Evolutionary conservation across 2,113 vertebrate species (phyloP).

Genomic region (Oncorhynchus keta): DNA sequence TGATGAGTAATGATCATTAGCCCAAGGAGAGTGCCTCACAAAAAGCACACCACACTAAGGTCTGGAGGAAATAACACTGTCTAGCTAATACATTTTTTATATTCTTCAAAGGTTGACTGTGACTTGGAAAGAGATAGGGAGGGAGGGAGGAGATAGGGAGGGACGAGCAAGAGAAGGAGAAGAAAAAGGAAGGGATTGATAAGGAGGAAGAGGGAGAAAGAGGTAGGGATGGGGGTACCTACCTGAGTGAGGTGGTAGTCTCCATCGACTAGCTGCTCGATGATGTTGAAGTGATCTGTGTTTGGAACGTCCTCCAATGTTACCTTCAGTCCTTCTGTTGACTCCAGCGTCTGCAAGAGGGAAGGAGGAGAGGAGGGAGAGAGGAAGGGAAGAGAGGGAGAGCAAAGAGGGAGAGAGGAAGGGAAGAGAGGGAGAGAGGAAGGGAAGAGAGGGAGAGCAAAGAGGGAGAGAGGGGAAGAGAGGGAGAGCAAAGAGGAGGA

Average conservation of each 20-base stretch:
- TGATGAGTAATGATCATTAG: not conserved
- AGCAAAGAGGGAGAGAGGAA: not conserved
- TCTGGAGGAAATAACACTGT: too few species aligned
- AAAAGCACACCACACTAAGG: too few species aligned
- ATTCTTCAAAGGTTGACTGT: too few species aligned
- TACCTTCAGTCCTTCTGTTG: slow-evolving; percentile 65
- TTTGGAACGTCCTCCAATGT: slow-evolving; percentile 68
- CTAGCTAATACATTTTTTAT: too few species aligned
- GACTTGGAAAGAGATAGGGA: not conserved
- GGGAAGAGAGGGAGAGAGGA: not conserved
- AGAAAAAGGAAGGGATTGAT: too few species aligned
- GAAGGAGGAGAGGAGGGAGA: not conserved
- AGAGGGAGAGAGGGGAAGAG: not conserved
- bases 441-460: not conserved
- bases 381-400: not conserved
- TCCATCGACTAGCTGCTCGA: slow-evolving; percentile 69
- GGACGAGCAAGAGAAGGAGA: too few species aligned
- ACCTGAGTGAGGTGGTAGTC: slow-evolving; percentile 76
- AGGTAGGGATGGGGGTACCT: not conserved
- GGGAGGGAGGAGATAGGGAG: not conserved
- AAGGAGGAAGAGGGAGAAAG: too few species aligned
- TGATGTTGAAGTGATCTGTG: slow-evolving; percentile 76
- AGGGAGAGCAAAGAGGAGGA: not conserved
- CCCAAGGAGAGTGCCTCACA: not conserved
- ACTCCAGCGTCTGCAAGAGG: slow-evolving; percentile 55